Base-by-base conservation (phyloP, 1,140 invertebrate genomes). In the Lordiphosa mommai region DNA sequence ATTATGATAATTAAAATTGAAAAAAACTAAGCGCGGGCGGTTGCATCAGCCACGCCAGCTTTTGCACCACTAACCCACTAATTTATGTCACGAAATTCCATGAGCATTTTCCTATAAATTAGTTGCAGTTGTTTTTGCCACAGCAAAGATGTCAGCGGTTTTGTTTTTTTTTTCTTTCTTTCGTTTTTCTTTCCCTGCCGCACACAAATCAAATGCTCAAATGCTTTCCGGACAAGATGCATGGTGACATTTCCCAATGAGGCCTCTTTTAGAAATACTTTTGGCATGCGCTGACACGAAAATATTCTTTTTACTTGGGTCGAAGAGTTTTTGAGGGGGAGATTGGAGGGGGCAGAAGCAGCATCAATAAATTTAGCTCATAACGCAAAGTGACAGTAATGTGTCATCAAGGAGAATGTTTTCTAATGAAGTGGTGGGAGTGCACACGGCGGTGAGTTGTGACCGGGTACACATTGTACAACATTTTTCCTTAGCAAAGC, bases 301-400 rank as follows among this genome's bases (percentile, higher is more conserved):
- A 72, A 70, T 52, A 80, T 80, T 74, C 66, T 67, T 46, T 72
- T 12, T 46, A 46, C 20, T 34, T 27, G 10, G 12, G 12, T n/a
- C 33, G 43, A 47, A 20, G 8, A 43, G 47, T 23, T 9, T 10
- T 12, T 12, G 14, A 17, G 46, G 7, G 4, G 2, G n/a, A 3
- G 5, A 12, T 17, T 12, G 9, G 20, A 2, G 12, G 29, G 27
- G 29, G 2, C 6, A 16, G 17, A 27, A 23, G 27, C 23, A 55
- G 36, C 79, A 76, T 72, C 79, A 77, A 82, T 82, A 82, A 82
- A 82, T 82, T 82, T 82, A 72, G 72, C 67, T 72, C 77, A 77
- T 84, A 82, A 84, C 67, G 61, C 68, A 57, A 56, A 72, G 58
- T 82, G 77, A 82, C 77, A 82, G 67, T 82, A 77, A 82, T 82